Evolutionary conservation across 2,113 vertebrate genomes (phyloP), one percentile per base, ranked within the genome.

Genomic region (Riparia riparia): DNA sequence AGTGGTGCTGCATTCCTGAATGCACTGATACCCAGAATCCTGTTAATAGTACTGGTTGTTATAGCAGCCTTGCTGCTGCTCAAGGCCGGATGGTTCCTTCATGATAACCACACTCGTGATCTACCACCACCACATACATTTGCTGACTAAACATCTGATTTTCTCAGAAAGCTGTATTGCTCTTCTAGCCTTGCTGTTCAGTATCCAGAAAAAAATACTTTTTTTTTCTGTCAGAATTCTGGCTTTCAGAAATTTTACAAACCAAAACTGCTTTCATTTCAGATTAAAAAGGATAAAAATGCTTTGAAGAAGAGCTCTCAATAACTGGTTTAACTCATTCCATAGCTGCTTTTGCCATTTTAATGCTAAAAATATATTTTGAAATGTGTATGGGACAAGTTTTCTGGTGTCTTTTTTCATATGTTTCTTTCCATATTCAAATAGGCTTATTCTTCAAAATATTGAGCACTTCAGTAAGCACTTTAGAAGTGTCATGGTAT

Each of bases 191-290:
- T 74, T 74, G 47, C 2, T 89, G 49, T 61, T 78, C 80, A 22
- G 8, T 19, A 63, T 31, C 15, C 47, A 86, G 71, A 24, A 84
- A 73, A 73, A 74, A 58, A 51, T 10, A 32, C 3, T 53, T 85
- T 93, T 85, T 93, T 69, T 76, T 78, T 79, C 22, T 18, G 64
- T 82, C 28, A 68, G 17, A 89, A 68, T 95, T 73, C 45, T 79
- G 39, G 51, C 74, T 94, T 95, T 61, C 90, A 96, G 94, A 96
- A 92, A 86, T 12, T 77, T 73, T 96, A 83, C 25, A 32, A 90
- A 53, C 13, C 12, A 86, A 97, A 93, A 34, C 18, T 78, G 14
- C 16, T 84, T 66, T 82, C 44, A 17, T 61, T 63, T 68, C 82
- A 71, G 31, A 78, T 70, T 70, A 95, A 89, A 81, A 96, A 93